Conservation (phyloP, 2,113 vertebrate species). For the Phocoena phocoena region DNA sequence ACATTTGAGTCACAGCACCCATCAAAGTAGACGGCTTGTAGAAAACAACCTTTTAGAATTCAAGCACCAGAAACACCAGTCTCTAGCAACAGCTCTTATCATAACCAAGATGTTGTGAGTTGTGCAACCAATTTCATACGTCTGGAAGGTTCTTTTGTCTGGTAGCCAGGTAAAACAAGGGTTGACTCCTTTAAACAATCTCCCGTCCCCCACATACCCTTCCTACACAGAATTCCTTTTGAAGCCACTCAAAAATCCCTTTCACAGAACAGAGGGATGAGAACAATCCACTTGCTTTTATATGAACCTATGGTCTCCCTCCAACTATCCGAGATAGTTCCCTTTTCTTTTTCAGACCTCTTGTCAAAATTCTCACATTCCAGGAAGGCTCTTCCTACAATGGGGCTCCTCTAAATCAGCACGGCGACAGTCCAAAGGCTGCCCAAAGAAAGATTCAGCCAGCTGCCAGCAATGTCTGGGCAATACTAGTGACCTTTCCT, state of each 20-base stretch:
- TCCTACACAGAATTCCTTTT: slow-evolving; percentile 66
- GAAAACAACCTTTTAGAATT: slow-evolving; percentile 33
- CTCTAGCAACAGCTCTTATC: not conserved
- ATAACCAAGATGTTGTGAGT: slow-evolving; percentile 32
- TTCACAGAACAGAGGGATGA: slow-evolving; percentile 11
- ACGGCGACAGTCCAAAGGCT: slow-evolving; percentile 56
- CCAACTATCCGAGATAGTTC: not conserved
- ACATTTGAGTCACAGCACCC: not conserved
- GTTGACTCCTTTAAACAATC: slow-evolving; percentile 47
- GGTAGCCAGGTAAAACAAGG: slow-evolving; percentile 64
- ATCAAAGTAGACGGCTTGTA: not conserved
- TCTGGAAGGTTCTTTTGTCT: slow-evolving; percentile 65
- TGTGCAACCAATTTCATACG: slow-evolving; percentile 55
- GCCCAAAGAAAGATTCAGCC: slow-evolving; percentile 58
- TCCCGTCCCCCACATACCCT: slow-evolving; percentile 55
- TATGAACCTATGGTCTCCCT: not conserved
- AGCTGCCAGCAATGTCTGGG: slow-evolving; percentile 31
- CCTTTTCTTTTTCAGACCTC: slow-evolving; percentile 25
- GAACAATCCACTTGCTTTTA: slow-evolving; percentile 19
- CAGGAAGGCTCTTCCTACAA: slow-evolving; percentile 53
- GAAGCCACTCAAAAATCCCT: slow-evolving; percentile 66
- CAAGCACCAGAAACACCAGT: slow-evolving; percentile 6
- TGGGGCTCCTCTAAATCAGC: slow-evolving; percentile 61
- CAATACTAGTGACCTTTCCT: slow-evolving; percentile 40
- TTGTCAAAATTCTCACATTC: slow-evolving; percentile 65